phyloP scores from a whole-genome alignment of 2,797 vertebrate genomes.

The Sylvilagus floridanus region DNA sequence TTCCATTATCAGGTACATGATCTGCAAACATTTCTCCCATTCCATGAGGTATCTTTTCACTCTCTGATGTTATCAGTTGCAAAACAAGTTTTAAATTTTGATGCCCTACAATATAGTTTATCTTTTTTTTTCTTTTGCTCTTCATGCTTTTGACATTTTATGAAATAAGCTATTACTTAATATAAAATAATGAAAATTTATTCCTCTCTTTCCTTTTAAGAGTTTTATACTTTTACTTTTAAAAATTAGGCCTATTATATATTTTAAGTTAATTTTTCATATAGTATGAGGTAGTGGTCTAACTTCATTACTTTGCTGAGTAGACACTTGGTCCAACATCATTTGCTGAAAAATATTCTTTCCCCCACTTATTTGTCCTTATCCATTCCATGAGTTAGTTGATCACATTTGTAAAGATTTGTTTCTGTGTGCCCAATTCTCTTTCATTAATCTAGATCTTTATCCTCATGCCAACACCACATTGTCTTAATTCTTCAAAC shows the following conservation, averaged over 20 bases:
- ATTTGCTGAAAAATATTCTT: background rate
- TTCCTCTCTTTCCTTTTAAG: background rate
- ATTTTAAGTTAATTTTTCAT: background rate
- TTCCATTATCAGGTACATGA: background rate
- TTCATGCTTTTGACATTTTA: background rate
- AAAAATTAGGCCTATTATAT: background rate
- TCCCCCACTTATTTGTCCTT: background rate
- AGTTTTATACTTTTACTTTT: background rate
- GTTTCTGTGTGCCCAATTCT: background rate
- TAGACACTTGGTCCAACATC: background rate
- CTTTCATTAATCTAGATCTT: background rate
- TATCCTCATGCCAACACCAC: too few relatives aligned
- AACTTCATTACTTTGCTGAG: background rate
- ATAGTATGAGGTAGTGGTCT: background rate
- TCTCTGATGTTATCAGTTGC: background rate
- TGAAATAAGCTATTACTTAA: background rate
- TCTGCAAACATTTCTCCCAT: background rate
- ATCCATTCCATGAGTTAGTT: background rate
- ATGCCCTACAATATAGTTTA: background rate
- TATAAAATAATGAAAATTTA: background rate
- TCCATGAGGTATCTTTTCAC: background rate
- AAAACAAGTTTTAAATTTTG: background rate
- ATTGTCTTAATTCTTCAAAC: too few relatives aligned
- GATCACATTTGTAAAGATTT: background rate
- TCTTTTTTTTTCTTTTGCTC: background rate